Evolutionary conservation across 2,113 vertebrate species (phyloP), one percentile per base, ranked within the genome.

Genomic region (Todiramphus chloris): DNA sequence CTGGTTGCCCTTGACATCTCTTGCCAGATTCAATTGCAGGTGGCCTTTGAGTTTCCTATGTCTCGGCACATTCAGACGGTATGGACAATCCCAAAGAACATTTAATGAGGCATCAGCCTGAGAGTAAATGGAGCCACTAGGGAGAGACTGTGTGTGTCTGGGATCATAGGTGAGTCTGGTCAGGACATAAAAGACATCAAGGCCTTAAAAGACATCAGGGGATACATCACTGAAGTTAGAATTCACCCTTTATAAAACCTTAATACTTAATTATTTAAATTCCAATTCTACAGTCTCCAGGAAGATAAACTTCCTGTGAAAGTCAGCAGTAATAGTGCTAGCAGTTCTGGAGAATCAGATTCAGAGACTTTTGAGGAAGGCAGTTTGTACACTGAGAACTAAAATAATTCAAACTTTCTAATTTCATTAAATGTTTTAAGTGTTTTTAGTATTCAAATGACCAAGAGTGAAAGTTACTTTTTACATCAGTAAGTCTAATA

Each of bases 81-180:
- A 44, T 46, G 19, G 18, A 6, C 35, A 67, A 59, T 51, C 33
- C 31, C 23, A 66, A 18, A 64, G 13, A 63, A 64, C 43, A 30
- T 18, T 39, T 79, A 28, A 53, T 24, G 15, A 73, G 16, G 11
- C 5, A 13, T 10, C 10, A 58, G 33, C 16, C 16, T 30, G 15
- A 44, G 15, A 2, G 78, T 73, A 59, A 91, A 24, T 20, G 9
- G 9, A 59, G 11, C 2, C 43, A 15, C 14, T 56, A 31, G 9
- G 13, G 24, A 73, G 66, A 37, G 5, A 12, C 5, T 2, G 4
- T 8, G 16, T 6, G 11, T 3, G 17, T 4, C 53, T 16, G 6
- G 25, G 8, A 20, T 35, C 27, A 6, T 28, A 50, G 6, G 6
- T 28, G 33, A 63, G 27, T 9, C 31, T 63, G 6, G 7, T 51